These are phyloP conservation scores for Agrochola macilenta DNA, from an alignment of 2,888 invertebrate species.

Conservation along the genomic window DNA sequence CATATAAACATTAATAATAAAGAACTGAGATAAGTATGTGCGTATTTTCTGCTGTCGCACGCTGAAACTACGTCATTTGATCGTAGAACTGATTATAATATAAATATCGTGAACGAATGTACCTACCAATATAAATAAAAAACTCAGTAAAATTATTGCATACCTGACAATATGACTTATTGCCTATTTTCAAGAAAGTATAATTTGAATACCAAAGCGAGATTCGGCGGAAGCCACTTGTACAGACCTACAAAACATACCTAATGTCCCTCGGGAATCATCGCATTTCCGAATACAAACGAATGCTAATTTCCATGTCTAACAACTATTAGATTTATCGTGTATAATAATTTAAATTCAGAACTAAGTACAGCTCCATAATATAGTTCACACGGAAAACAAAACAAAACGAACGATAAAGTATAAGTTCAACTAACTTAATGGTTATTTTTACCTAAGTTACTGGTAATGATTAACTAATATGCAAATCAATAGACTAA, in stretches of 20 bases:
- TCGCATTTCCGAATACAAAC: too few species aligned
- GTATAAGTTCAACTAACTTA: background rate
- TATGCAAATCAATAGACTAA: background rate
- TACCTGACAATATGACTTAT: constrained; percentile 15
- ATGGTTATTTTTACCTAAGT: background rate
- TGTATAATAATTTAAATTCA: too few species aligned
- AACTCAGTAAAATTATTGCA: constrained; percentile 30
- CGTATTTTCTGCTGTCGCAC: constrained; percentile 31
- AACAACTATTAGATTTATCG: too few species aligned
- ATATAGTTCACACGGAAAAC: too few species aligned
- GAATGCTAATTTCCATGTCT: too few species aligned
- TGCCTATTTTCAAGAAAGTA: constrained; percentile 8
- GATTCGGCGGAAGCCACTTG: background rate
- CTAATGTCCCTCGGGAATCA: too few species aligned
- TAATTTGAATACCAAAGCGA: constrained; percentile 16
- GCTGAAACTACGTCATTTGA: constrained; percentile 43
- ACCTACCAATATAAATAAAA: constrained; percentile 34
- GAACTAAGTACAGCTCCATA: too few species aligned
- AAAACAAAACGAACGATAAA: too few species aligned
- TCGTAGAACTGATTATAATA: constrained; percentile 44
- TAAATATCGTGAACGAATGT: constrained; percentile 15
- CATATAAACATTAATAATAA: constrained; percentile 33
- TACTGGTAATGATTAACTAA: background rate
- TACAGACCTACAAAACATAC: background rate
- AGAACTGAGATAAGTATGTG: constrained; percentile 33